These are phyloP conservation scores for Drosophila quadrilineata DNA, from an alignment of 1,140 invertebrate genomes.

Conservation along the genomic window DNA sequence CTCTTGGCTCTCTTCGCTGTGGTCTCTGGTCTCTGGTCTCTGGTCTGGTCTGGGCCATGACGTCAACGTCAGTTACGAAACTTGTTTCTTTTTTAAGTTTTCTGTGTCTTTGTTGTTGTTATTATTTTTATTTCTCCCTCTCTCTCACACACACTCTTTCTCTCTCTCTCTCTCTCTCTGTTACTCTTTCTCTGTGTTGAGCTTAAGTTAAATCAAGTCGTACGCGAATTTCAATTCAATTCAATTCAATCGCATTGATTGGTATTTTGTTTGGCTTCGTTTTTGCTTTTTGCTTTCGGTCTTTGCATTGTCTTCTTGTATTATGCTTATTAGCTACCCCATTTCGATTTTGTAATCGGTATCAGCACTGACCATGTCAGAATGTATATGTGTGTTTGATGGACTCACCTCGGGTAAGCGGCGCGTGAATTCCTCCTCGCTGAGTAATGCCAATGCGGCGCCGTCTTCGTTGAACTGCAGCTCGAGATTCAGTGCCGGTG, in stretches of 20 bases:
- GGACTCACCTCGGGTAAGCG: slow-evolving; percentile 88
- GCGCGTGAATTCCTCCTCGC: slow-evolving; percentile 92
- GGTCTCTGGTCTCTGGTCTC: not conserved
- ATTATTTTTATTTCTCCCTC: slow-evolving; percentile 3
- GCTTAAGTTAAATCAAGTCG: no score
- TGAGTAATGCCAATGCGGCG: slow-evolving; percentile 87
- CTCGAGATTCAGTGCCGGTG: slow-evolving; percentile 88
- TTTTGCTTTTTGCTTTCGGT: slow-evolving; percentile 31
- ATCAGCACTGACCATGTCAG: slow-evolving; percentile 17
- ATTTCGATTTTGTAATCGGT: slow-evolving; percentile 63
- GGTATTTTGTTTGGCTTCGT: slow-evolving; percentile 40
- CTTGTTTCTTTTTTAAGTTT: slow-evolving; percentile 67
- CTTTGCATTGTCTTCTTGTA: slow-evolving; percentile 62
- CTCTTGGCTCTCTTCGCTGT: not conserved
- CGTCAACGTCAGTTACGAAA: slow-evolving; percentile 80
- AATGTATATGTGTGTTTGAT: slow-evolving; percentile 10
- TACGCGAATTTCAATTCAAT: slow-evolving; percentile 76
- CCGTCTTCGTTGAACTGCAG: slow-evolving; percentile 86
- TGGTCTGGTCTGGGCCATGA: slow-evolving; percentile 55
- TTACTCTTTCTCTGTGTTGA: not conserved
- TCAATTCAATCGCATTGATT: slow-evolving; percentile 63
- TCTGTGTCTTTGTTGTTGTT: slow-evolving; percentile 39
- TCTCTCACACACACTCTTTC: no score
- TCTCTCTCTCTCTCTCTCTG: slow-evolving; percentile 16
- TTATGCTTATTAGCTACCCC: slow-evolving; percentile 47